These are phyloP conservation scores for Micronisus gabar DNA, from an alignment of 2,113 vertebrate genomes.

Conservation along the genomic window DNA sequence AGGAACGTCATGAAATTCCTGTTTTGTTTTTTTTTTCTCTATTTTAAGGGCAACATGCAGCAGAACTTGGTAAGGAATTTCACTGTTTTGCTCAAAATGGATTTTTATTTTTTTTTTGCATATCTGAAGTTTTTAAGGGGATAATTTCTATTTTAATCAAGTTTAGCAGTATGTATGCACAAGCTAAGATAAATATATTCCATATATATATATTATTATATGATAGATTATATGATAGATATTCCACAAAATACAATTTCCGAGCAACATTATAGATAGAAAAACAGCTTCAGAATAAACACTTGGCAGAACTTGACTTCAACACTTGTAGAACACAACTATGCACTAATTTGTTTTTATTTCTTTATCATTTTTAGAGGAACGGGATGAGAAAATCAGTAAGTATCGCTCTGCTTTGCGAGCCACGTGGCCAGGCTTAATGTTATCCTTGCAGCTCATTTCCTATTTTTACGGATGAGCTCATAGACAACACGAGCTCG, in stretches of 20 bases:
- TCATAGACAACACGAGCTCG: not conserved
- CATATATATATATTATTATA: too few species aligned
- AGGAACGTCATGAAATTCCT: accelerated
- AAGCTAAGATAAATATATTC: not conserved
- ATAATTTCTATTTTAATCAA: not conserved
- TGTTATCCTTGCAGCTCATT: not conserved
- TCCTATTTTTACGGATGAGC: not conserved
- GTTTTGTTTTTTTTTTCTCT: not conserved
- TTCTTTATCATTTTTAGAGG: not conserved
- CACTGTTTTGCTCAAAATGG: too few species aligned
- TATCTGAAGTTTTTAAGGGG: too few species aligned
- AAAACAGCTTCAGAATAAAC: not conserved
- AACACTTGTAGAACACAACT: not conserved
- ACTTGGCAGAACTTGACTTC: not conserved
- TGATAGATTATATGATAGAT: too few species aligned
- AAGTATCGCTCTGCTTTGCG: not conserved
- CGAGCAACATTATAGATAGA: too few species aligned
- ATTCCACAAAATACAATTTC: not conserved
- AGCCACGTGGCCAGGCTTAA: not conserved
- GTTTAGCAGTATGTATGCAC: not conserved
- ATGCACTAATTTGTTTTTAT: not conserved
- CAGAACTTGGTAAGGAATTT: not conserved
- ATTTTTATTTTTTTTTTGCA: too few species aligned
- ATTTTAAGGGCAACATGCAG: not conserved
- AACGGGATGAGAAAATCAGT: not conserved